Evolutionary conservation across 1,140 invertebrate genomes (phyloP).

Genomic region (Habropoda laboriosa): DNA sequence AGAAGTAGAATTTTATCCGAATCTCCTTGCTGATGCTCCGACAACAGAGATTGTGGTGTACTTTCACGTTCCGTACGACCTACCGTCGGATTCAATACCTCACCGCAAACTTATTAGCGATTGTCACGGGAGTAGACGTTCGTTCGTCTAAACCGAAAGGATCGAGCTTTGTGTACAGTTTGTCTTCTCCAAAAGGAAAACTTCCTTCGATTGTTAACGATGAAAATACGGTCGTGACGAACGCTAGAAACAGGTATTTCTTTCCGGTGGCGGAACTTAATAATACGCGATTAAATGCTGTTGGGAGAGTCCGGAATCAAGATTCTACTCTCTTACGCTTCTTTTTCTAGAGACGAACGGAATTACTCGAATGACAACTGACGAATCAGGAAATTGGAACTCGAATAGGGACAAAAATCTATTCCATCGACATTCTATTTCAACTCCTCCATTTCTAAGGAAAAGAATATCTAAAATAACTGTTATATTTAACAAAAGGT

Average conservation of each 20-base stretch:
- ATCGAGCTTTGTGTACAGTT: conserved; percentile 32
- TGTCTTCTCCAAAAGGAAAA: conserved; percentile 22
- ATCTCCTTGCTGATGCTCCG: conserved; percentile 24
- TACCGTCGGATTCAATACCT: conserved; percentile 54
- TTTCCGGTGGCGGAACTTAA: neutral
- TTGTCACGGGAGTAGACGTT: conserved; percentile 47
- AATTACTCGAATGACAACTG: too few relatives aligned
- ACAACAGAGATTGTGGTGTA: conserved; percentile 35
- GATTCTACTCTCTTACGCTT: too few relatives aligned
- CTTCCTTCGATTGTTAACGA: conserved; percentile 3
- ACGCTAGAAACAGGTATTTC: neutral
- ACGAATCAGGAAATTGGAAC: too few relatives aligned
- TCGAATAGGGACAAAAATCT: too few relatives aligned
- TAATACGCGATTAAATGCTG: neutral
- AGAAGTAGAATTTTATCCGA: conserved; percentile 38
- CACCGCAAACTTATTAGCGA: conserved; percentile 68
- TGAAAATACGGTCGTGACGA: neutral
- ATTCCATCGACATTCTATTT: too few relatives aligned
- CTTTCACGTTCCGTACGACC: conserved; percentile 63
- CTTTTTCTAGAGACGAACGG: too few relatives aligned
- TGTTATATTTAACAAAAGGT: too few relatives aligned
- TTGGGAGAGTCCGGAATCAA: neutral
- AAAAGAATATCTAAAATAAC: too few relatives aligned
- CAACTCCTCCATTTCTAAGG: too few relatives aligned
- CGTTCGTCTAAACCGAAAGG: conserved; percentile 30